Evolutionary conservation across 1,140 invertebrate species (phyloP).

Genomic region (Drosophila repletoides): DNA sequence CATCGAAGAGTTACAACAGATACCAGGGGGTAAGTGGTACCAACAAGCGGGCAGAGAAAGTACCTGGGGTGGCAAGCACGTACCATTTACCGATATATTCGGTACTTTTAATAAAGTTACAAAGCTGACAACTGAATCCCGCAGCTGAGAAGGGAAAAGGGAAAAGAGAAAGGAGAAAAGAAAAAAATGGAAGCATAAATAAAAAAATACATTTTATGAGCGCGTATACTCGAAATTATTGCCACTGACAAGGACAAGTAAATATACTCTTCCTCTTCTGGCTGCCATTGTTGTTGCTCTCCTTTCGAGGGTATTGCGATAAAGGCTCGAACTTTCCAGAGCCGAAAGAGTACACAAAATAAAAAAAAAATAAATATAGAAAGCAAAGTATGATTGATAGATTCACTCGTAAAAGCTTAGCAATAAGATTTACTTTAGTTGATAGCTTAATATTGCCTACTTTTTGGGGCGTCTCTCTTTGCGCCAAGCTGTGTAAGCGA

Average conservation of each 20-base stretch:
- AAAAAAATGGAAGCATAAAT: conserved; percentile 32
- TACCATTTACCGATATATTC: conserved; percentile 6
- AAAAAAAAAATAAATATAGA: too few species aligned
- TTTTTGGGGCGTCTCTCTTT: too few species aligned
- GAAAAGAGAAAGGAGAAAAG: background rate
- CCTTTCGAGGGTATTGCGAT: background rate
- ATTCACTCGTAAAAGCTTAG: too few species aligned
- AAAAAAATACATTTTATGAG: conserved; percentile 47
- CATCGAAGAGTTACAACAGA: background rate
- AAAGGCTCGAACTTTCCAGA: background rate
- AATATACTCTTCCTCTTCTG: background rate
- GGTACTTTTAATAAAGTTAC: conserved; percentile 55
- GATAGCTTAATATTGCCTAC: too few species aligned
- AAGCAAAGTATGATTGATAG: too few species aligned
- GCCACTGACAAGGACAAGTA: conserved; percentile 4
- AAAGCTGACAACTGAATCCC: conserved; percentile 46
- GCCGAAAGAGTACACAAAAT: background rate
- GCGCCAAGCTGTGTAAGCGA: too few species aligned
- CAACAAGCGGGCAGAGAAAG: too few species aligned
- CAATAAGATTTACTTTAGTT: too few species aligned
- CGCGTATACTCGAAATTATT: conserved; percentile 42
- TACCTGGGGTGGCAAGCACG: conserved; percentile 3
- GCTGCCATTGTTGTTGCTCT: background rate
- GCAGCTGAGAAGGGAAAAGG: background rate
- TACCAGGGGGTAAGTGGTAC: too few species aligned